Conservation (phyloP, 2,888 invertebrate genomes). For the Serripes groenlandicus region DNA sequence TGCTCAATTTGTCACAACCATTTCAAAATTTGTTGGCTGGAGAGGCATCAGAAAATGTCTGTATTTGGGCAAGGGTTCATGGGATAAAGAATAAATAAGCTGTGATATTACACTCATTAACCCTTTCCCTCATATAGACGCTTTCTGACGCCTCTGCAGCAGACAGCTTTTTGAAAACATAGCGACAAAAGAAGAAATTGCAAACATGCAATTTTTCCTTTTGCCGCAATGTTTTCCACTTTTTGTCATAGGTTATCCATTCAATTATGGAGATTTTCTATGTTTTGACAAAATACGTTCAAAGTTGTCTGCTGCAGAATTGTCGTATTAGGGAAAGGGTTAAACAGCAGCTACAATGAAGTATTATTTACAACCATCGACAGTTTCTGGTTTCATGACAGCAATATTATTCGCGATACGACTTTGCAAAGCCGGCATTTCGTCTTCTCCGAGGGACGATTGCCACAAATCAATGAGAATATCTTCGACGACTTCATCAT, state of each 20-base stretch:
- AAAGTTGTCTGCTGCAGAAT: background rate
- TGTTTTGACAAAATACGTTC: background rate
- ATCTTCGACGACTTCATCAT: conserved; percentile 60
- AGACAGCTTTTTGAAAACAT: background rate
- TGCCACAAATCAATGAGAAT: conserved; percentile 72
- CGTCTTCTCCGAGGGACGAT: conserved; percentile 73
- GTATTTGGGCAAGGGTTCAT: too few relatives aligned
- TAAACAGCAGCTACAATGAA: too few relatives aligned
- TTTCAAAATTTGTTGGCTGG: too few relatives aligned
- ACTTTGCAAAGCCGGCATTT: conserved; percentile 76
- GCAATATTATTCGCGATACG: conserved; percentile 79
- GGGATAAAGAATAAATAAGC: too few relatives aligned
- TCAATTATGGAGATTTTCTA: background rate
- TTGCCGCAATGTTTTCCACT: background rate
- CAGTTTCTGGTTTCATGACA: conserved; percentile 69
- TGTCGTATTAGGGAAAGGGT: background rate
- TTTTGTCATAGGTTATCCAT: background rate
- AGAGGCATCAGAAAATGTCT: too few relatives aligned
- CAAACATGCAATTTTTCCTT: background rate
- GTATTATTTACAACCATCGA: conserved; percentile 29
- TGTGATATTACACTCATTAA: too few relatives aligned
- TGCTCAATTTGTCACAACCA: too few relatives aligned
- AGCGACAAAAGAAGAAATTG: conserved; percentile 1
- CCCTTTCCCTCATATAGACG: too few relatives aligned
- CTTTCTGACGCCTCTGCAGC: background rate